Evolutionary conservation across 2,888 invertebrate genomes (phyloP).

Genomic region (Cosmopolites sordidus): DNA sequence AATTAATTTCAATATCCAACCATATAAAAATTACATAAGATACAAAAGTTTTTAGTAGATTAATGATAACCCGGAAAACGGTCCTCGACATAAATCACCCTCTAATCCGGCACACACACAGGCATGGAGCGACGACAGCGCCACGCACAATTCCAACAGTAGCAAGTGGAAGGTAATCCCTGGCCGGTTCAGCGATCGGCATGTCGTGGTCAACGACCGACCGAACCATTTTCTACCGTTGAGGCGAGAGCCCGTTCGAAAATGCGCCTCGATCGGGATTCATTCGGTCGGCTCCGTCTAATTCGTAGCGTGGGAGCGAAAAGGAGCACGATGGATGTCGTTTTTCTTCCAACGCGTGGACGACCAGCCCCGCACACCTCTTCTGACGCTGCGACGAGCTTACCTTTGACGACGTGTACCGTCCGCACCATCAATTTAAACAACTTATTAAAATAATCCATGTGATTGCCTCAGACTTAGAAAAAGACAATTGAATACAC

Average conservation of each 20-base stretch:
- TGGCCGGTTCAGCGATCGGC: slow-evolving; percentile 17
- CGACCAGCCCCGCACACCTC: background rate
- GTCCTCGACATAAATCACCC: background rate
- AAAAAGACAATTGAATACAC: too few species aligned
- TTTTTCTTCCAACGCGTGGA: slow-evolving; percentile 12
- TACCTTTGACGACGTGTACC: background rate
- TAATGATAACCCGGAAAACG: background rate
- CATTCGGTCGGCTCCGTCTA: slow-evolving; percentile 19
- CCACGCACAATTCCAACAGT: background rate
- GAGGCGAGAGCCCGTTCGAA: slow-evolving; percentile 18
- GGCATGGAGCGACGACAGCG: background rate
- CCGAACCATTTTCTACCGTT: slow-evolving; percentile 27
- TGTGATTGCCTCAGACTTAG: too few species aligned
- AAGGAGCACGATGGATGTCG: slow-evolving; percentile 2
- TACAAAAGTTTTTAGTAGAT: too few species aligned
- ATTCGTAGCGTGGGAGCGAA: slow-evolving; percentile 15
- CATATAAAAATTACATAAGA: too few species aligned
- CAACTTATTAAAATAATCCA: too few species aligned
- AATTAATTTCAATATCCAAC: too few species aligned
- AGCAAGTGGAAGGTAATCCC: slow-evolving; percentile 14
- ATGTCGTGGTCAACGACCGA: slow-evolving; percentile 12
- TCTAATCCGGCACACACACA: background rate
- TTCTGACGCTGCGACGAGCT: background rate
- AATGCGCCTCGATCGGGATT: slow-evolving; percentile 2
- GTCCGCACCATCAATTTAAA: slow-evolving; percentile 1